A percentile compares a stretch with the other conserved stretches of the same genome.
phyloP scores from a whole-genome alignment of 2,113 vertebrate genomes.

The Sturnus vulgaris region DNA sequence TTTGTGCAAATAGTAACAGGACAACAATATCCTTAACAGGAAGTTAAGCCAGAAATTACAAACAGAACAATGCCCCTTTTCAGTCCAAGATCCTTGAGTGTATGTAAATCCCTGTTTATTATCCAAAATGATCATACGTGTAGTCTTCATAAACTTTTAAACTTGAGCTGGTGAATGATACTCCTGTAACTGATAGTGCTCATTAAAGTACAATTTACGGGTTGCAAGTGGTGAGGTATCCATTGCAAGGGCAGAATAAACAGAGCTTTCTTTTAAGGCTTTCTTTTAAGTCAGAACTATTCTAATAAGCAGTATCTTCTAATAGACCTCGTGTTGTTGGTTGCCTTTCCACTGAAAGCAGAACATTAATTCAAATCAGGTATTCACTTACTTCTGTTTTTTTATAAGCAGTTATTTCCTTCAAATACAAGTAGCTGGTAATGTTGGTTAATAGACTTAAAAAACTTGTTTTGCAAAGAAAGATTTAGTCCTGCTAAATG shows the following conservation, averaged over 20 bases:
- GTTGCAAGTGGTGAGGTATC: not conserved
- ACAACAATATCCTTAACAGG: not conserved
- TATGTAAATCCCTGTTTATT: not conserved
- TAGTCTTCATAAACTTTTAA: not conserved
- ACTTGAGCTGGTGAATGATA: not conserved
- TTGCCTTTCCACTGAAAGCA: not conserved
- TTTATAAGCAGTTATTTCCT: not conserved
- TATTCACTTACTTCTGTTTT: not conserved
- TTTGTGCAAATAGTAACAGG: not conserved
- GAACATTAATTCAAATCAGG: not conserved
- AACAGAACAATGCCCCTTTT: not conserved
- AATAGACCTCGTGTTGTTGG: not conserved
- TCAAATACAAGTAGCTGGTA: not conserved
- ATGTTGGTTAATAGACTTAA: not conserved
- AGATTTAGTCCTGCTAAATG: not conserved
- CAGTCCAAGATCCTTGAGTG: not conserved
- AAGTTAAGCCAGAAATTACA: not conserved
- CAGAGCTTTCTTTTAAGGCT: not conserved
- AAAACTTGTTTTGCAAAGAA: not conserved
- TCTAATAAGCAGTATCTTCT: not conserved
- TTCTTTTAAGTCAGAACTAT: not conserved
- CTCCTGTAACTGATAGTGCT: slow-evolving; percentile 30
- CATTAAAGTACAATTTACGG: slow-evolving; percentile 31
- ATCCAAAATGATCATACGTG: not conserved
- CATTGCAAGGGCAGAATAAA: not conserved